These are phyloP conservation scores for Catalaphyllia jardinei DNA, from an alignment of 64 coral and sea anemone genomes.

Conservation along the genomic window DNA sequence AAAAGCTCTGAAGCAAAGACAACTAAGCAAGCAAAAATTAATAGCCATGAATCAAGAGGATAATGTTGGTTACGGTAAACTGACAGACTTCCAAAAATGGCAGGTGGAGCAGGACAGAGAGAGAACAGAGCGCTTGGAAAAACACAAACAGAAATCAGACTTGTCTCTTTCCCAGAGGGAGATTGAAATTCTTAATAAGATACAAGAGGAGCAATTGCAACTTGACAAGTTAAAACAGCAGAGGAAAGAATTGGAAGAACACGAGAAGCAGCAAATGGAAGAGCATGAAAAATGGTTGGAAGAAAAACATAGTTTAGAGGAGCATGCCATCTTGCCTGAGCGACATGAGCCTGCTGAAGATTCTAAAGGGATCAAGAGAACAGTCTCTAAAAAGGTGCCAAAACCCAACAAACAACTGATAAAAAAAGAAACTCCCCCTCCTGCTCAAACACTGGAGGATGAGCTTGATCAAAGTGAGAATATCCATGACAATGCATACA, in stretches of 20 bases:
- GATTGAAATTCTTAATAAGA: slow-evolving; percentile 75
- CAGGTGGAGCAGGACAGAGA: slow-evolving; percentile 78
- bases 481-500: neutral
- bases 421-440: neutral
- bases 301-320: slow-evolving; percentile 11
- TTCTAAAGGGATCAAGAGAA: neutral
- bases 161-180: slow-evolving; percentile 65
- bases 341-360: neutral
- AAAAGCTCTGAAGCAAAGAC: slow-evolving; percentile 67
- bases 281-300: slow-evolving; percentile 31
- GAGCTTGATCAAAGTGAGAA: slow-evolving; percentile 26
- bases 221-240: slow-evolving; percentile 72
- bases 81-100: slow-evolving; percentile 59
- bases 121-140: slow-evolving; percentile 57
- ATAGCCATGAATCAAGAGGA: slow-evolving; percentile 11
- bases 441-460: neutral
- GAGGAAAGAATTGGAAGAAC: slow-evolving; percentile 71
- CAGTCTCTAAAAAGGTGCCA: neutral
- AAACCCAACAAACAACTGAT: neutral
- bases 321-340: slow-evolving; percentile 5
- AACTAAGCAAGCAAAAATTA: slow-evolving; percentile 65
- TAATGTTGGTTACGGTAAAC: neutral
- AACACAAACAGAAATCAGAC: slow-evolving; percentile 52
- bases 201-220: slow-evolving; percentile 72
- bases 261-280: slow-evolving; percentile 58